Evolutionary conservation across 1,140 invertebrate species (phyloP), one percentile per base, ranked within the genome.

Genomic region (Aplysia californica): DNA sequence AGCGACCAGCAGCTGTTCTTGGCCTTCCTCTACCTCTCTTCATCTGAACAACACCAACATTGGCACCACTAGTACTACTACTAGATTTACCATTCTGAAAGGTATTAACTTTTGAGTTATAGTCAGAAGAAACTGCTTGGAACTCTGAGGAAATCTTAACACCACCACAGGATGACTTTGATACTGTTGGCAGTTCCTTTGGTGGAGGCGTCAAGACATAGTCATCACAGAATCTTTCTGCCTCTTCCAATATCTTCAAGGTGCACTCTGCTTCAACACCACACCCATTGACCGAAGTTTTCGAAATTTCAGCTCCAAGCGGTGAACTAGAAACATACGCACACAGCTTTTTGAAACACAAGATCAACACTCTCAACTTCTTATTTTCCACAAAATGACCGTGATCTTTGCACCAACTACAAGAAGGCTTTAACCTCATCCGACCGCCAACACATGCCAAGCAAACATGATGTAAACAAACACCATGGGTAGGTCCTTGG

Each of bases 401-500:
- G 84, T 95, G 95, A 84, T 96, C 94, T 88, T 94, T 94, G 88
- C 96, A 97, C 93, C 94, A 95, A 75, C 92, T 92, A 86, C 96
- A 97, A 0, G 93, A 93, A 0, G 95, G 95, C 85, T 95, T 95
- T 26, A 96, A 90, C 86, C 94, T 94, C 89, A 96, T 96, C 79
- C 94, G 93, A 2, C 95, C 95, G 61, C 95, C 95, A 83, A 94
- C 92, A 87, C 96, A 97, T 3, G 89, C 87, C n/a, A 85, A 84
- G 82, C 96, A 97, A 23, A 97, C 94, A 90, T 96, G 94, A 90
- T 97, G 96, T 88, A 95, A 94, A 90, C 96, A 97, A 73, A 93
- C 93, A n/a, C 93, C 93, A 82, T 93, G 93, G 3, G 92, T 92
- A n/a, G 95, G 95, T 58, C 94, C 94, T 85, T 94, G 94, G 1